These are phyloP conservation scores for Ditylenchus dipsaci DNA, from an alignment of 1,140 invertebrate genomes.

Conservation along the genomic window DNA sequence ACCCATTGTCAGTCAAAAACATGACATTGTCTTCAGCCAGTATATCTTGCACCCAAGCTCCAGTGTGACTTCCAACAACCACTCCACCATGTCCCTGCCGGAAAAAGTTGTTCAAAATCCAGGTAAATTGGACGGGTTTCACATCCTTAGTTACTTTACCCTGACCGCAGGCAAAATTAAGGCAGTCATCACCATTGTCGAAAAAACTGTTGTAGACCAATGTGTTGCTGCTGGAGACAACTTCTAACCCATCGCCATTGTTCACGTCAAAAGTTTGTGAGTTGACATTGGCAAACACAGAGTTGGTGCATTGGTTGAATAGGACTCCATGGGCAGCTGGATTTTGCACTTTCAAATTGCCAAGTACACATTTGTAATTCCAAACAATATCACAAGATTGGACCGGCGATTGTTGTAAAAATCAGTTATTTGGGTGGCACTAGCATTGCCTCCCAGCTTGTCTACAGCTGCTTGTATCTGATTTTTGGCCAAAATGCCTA, in stretches of 20 bases:
- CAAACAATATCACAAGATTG: conserved; percentile 1
- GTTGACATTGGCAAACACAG: neutral
- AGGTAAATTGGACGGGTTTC: conserved; percentile 1
- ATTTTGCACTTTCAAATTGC: neutral
- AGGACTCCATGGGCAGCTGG: neutral
- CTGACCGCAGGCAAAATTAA: neutral
- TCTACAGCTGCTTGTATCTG: conserved; percentile 6
- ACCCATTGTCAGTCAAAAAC: too few species aligned
- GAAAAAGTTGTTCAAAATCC: conserved; percentile 9
- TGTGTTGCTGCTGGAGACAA: conserved; percentile 1
- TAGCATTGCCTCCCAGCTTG: neutral
- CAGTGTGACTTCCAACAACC: conserved; percentile 7
- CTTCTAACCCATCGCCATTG: conserved; percentile 6
- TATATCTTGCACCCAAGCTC: conserved; percentile 9
- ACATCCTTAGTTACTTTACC: neutral
- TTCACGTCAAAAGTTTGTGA: conserved; percentile 7
- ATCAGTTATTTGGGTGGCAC: neutral
- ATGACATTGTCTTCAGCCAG: too few species aligned
- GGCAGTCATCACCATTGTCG: conserved; percentile 4
- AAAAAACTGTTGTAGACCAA: conserved; percentile 6
- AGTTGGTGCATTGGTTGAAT: neutral
- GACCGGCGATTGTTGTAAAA: neutral
- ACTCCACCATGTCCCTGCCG: conserved; percentile 1
- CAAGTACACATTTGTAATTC: conserved; percentile 6
- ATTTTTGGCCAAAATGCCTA: neutral